These are phyloP conservation scores for Embidobia sp. DNA, from an alignment of 2,888 invertebrate species.

Conservation along the genomic window DNA sequence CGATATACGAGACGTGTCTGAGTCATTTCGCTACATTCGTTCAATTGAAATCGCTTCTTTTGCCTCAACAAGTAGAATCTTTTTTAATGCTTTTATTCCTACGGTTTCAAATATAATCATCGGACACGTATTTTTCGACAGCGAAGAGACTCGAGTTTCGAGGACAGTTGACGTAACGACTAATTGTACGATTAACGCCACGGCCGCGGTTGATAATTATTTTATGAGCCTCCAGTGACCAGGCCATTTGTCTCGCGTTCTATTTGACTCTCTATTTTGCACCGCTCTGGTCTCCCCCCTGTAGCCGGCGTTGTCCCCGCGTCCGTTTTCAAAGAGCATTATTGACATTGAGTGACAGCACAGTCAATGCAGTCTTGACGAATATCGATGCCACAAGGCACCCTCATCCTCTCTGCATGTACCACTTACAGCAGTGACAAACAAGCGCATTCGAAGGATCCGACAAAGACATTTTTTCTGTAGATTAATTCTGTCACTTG, in stretches of 20 bases:
- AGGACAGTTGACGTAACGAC: conserved; percentile 68
- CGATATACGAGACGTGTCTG: no score
- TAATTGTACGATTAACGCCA: conserved; percentile 75
- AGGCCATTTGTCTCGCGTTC: conserved; percentile 46
- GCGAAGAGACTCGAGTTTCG: conserved; percentile 28
- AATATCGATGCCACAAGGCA: conserved; percentile 34
- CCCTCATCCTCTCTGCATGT: conserved; percentile 15
- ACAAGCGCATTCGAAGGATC: not conserved
- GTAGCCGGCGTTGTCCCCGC: conserved; percentile 26
- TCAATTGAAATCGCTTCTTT: no score
- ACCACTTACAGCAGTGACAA: conserved; percentile 25
- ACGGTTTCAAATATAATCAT: no score
- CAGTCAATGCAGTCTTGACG: conserved; percentile 41
- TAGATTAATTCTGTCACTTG: not conserved
- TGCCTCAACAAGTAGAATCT: no score
- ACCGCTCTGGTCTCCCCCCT: not conserved
- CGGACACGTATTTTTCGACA: no score
- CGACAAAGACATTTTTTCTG: not conserved
- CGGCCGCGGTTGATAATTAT: conserved; percentile 72
- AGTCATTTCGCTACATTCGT: no score
- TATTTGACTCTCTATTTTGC: conserved; percentile 31
- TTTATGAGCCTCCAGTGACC: conserved; percentile 69
- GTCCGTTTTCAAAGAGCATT: conserved; percentile 66
- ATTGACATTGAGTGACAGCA: conserved; percentile 63
- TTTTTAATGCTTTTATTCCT: no score